These are phyloP conservation scores for Sitophilus oryzae DNA, from an alignment of 1,140 invertebrate genomes.

Conservation along the genomic window DNA sequence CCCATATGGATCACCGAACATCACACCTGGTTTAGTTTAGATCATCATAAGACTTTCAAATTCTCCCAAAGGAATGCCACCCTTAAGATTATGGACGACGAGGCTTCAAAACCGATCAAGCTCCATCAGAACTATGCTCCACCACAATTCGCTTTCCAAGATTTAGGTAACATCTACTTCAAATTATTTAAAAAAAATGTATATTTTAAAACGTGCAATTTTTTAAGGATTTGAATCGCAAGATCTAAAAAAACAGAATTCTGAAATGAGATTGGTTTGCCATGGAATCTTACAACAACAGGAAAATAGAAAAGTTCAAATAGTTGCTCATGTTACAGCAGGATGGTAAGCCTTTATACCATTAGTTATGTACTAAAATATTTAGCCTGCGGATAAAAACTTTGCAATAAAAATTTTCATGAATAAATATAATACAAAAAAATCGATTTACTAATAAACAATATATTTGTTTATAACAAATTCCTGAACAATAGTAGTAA, in stretches of 20 bases:
- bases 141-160: conserved; percentile 34
- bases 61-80: conserved; percentile 70
- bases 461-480: too few species aligned
- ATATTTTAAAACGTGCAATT: neutral
- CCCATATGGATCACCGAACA: conserved; percentile 69
- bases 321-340: conserved; percentile 68
- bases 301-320: conserved; percentile 55
- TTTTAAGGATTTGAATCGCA: conserved; percentile 43
- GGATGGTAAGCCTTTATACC: conserved; percentile 60
- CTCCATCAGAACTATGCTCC: conserved; percentile 30
- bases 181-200: neutral
- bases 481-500: too few species aligned
- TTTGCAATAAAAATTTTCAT: too few species aligned
- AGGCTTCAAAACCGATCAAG: conserved; percentile 34
- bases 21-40: conserved; percentile 73
- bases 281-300: conserved; percentile 59
- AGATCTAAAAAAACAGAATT: conserved; percentile 40
- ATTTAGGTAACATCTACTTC: conserved; percentile 28
- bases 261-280: conserved; percentile 59
- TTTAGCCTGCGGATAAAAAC: neutral
- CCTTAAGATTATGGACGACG: conserved; percentile 52
- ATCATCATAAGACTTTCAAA: conserved; percentile 65
- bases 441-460: too few species aligned
- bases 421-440: too few species aligned
- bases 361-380: neutral